Conservation (phyloP, 2,797 vertebrate species). For the Falco peregrinus region DNA sequence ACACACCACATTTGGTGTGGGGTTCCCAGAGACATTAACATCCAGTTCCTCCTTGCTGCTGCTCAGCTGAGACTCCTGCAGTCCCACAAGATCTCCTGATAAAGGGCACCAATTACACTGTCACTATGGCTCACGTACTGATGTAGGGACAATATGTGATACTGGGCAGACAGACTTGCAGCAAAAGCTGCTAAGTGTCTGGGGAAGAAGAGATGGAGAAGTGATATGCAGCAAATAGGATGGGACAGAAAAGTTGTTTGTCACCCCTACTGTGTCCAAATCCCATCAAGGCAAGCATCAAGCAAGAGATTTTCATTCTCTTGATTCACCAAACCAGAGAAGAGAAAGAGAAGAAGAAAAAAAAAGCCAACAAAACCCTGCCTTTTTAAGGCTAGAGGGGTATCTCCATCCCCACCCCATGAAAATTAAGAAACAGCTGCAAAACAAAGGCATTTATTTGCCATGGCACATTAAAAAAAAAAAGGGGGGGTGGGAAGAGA, state of each 20-base stretch:
- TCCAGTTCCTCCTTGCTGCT: not conserved
- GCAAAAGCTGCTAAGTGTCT: not conserved
- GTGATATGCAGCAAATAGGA: not conserved
- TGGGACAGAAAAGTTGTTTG: not conserved
- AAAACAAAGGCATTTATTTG: not conserved
- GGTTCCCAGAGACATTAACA: not conserved
- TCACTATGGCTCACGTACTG: not conserved
- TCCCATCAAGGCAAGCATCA: not conserved
- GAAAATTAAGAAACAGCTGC: not conserved
- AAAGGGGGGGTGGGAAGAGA: accelerated
- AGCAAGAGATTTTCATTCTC: not conserved
- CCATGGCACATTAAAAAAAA: accelerated
- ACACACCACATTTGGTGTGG: accelerated
- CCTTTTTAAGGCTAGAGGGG: not conserved
- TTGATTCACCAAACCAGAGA: not conserved
- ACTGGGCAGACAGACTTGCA: not conserved
- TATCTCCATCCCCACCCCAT: not conserved
- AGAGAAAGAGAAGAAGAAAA: no score
- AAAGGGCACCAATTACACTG: not conserved
- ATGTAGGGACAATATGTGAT: not conserved
- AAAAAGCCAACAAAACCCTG: no score
- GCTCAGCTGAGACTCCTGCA: not conserved
- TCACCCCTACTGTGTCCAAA: not conserved
- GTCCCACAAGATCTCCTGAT: not conserved
- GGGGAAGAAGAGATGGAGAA: not conserved